phyloP scores from a whole-genome alignment of 2,113 vertebrate genomes.

The Telmatochromis bifrenatus region DNA sequence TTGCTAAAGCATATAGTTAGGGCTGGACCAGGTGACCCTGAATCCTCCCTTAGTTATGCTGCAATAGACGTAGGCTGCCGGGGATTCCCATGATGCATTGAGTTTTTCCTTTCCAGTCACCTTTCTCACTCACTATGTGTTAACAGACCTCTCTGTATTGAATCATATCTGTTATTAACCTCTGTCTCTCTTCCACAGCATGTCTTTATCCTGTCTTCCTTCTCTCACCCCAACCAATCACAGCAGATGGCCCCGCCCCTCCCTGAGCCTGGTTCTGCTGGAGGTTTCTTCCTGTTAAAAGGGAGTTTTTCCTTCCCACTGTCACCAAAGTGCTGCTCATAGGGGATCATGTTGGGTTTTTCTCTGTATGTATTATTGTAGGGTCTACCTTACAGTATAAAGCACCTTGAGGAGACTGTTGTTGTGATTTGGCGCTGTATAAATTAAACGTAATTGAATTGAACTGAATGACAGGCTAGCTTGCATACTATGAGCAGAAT shows the following conservation, averaged over 20 bases:
- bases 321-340: rapidly evolving
- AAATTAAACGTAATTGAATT: background rate
- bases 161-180: rapidly evolving
- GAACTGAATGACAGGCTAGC: background rate
- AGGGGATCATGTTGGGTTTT: background rate
- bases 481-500: background rate
- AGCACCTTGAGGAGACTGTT: background rate
- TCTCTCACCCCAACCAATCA: background rate
- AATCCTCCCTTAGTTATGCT: no score
- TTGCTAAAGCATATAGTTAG: no score
- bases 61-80: no score
- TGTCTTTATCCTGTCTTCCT: background rate
- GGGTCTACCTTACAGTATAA: background rate
- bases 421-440: background rate
- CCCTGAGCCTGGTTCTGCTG: background rate
- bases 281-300: background rate
- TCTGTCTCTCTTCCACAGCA: background rate
- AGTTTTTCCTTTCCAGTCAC: no score
- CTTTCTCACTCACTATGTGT: rapidly evolving
- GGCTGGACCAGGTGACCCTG: no score
- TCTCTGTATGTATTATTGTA: background rate
- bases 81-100: no score
- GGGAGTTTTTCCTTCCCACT: background rate
- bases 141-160: background rate
- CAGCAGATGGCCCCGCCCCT: background rate